phyloP scores from a whole-genome alignment of 2,888 invertebrate genomes.

The Drosophila maculinotata region DNA sequence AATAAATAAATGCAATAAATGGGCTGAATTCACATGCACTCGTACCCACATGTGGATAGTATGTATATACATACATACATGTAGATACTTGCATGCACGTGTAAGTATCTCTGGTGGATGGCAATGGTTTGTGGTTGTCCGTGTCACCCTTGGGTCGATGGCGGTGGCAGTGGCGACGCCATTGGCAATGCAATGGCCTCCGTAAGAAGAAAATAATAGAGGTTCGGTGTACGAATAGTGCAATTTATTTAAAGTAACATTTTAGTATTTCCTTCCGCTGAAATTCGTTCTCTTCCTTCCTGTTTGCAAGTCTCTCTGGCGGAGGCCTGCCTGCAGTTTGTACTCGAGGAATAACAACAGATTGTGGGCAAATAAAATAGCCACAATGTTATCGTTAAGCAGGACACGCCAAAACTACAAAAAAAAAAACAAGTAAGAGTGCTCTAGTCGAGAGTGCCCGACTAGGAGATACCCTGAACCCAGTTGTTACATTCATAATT shows the following conservation, averaged over 20 bases:
- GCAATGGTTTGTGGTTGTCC: constrained; percentile 55
- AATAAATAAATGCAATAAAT: constrained; percentile 72
- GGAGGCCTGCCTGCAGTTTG: constrained; percentile 16
- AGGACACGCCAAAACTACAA: constrained; percentile 62
- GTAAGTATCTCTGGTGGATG: constrained; percentile 51
- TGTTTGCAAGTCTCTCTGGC: constrained; percentile 57
- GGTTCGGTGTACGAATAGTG: constrained; percentile 55
- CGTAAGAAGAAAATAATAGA: constrained; percentile 64
- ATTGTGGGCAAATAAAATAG: constrained; percentile 74
- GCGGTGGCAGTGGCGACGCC: constrained; percentile 32
- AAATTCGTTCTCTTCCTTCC: constrained; percentile 83
- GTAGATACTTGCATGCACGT: constrained; percentile 11
- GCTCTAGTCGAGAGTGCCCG: no score
- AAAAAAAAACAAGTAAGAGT: constrained; percentile 48
- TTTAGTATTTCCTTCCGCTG: constrained; percentile 84
- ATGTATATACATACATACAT: constrained; percentile 9
- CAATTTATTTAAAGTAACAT: constrained; percentile 82
- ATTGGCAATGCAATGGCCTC: constrained; percentile 61
- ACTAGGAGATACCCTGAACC: no score
- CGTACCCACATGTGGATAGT: constrained; percentile 25
- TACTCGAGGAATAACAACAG: constrained; percentile 66
- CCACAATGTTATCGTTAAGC: constrained; percentile 75
- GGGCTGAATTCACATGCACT: constrained; percentile 23
- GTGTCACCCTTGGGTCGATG: no score
- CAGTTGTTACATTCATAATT: no score